Percentiles rank a stretch among this genome's conserved stretches.
These are phyloP conservation scores for Cherax destructor DNA, from an alignment of 1,140 invertebrate genomes.

Conservation along the genomic window DNA sequence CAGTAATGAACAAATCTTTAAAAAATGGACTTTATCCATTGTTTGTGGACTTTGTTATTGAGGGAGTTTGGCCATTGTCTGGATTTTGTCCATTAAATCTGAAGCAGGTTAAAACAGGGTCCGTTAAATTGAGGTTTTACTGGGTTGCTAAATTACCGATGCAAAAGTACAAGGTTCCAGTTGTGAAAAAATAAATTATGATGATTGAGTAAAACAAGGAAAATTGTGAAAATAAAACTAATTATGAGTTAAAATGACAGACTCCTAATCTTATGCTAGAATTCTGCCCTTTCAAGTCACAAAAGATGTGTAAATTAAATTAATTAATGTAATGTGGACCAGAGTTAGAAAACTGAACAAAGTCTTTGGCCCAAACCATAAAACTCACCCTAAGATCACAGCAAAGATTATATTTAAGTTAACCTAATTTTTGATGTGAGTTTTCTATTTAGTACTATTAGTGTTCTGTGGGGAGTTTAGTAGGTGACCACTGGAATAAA, in stretches of 20 bases:
- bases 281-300: conserved; percentile 41
- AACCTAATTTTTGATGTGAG: background rate
- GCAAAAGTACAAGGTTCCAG: conserved; percentile 4
- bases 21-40: no score
- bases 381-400: background rate
- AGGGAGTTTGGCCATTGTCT: no score
- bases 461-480: background rate
- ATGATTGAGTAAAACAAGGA: background rate
- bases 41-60: no score
- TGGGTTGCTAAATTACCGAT: background rate
- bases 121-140: no score
- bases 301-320: background rate
- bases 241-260: background rate
- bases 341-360: background rate
- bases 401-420: conserved; percentile 26
- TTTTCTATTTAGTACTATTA: background rate
- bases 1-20: no score
- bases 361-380: background rate
- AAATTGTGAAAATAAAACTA: background rate
- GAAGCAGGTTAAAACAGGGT: no score
- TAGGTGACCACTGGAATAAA: background rate
- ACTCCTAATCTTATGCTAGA: conserved; percentile 40
- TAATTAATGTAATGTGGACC: conserved; percentile 1
- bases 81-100: no score
- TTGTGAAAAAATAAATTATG: background rate